phyloP scores from a whole-genome alignment of 2,797 vertebrate genomes.

The Hydrocynus forskahlii region DNA sequence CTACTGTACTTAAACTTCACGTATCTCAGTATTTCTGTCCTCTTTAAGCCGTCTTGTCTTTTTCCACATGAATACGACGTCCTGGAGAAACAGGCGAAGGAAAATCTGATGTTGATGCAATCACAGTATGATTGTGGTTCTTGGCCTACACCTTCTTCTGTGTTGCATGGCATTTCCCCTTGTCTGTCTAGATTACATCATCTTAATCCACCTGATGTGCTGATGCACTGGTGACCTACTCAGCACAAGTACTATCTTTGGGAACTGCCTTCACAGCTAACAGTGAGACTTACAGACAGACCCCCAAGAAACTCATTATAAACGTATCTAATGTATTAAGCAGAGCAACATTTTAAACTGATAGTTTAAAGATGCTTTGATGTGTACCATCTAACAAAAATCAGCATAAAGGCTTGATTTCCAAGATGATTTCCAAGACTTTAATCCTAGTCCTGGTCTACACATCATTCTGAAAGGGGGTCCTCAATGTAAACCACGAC shows the following conservation, averaged over 20 bases:
- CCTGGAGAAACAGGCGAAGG: constrained; percentile 18
- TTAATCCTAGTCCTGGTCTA: no score
- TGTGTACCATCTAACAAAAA: no score
- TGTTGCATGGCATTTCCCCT: constrained; percentile 26
- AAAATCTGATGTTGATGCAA: constrained; percentile 39
- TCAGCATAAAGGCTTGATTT: no score
- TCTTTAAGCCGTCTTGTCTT: not conserved
- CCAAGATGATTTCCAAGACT: no score
- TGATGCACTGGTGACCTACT: constrained; percentile 26
- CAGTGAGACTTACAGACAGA: constrained; percentile 2
- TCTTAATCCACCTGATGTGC: constrained; percentile 22
- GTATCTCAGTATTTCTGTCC: constrained; percentile 9
- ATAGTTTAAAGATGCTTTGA: no score
- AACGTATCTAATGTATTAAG: not conserved
- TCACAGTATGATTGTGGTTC: constrained; percentile 24
- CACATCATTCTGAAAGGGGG: no score
- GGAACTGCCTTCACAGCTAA: constrained; percentile 15
- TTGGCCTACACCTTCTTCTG: constrained; percentile 23
- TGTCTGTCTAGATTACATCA: constrained; percentile 43
- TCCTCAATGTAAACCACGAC: no score
- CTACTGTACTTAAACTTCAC: not conserved
- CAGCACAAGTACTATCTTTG: constrained; percentile 31
- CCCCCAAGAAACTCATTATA: not conserved
- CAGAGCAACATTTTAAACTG: not conserved
- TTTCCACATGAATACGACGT: not conserved